Conservation (phyloP, 2,113 vertebrate genomes). For the Spizaetus ornatus region DNA sequence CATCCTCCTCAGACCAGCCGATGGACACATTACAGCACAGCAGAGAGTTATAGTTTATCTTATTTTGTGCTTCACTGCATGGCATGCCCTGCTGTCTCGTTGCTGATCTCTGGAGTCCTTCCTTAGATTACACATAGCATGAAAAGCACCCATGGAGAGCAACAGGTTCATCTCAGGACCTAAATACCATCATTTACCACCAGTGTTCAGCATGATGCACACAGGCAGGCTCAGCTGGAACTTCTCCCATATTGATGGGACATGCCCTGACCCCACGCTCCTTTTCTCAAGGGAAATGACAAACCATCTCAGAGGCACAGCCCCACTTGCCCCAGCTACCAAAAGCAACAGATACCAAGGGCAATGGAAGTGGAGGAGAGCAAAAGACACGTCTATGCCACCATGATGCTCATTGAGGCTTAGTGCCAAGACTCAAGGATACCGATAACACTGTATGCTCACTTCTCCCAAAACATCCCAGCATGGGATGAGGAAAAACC, state of each 20-base stretch:
- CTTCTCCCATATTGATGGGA: not conserved
- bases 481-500: not conserved
- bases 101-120: not conserved
- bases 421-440: not conserved
- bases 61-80: not conserved
- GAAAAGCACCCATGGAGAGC: not conserved
- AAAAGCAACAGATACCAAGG: not conserved
- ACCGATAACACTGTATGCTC: not conserved
- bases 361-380: not conserved
- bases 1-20: not conserved
- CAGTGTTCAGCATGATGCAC: rapidly evolving
- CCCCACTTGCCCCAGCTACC: not conserved
- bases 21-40: not conserved
- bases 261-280: not conserved
- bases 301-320: not conserved
- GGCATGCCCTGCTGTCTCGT: not conserved
- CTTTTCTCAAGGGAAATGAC: not conserved
- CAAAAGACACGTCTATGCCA: not conserved
- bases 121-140: not conserved
- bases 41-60: not conserved
- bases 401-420: not conserved
- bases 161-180: not conserved
- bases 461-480: not conserved
- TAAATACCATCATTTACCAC: not conserved
- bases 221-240: not conserved